Base-by-base conservation (phyloP, 2,797 vertebrate genomes). In the Stomatorhinus walkeri region DNA sequence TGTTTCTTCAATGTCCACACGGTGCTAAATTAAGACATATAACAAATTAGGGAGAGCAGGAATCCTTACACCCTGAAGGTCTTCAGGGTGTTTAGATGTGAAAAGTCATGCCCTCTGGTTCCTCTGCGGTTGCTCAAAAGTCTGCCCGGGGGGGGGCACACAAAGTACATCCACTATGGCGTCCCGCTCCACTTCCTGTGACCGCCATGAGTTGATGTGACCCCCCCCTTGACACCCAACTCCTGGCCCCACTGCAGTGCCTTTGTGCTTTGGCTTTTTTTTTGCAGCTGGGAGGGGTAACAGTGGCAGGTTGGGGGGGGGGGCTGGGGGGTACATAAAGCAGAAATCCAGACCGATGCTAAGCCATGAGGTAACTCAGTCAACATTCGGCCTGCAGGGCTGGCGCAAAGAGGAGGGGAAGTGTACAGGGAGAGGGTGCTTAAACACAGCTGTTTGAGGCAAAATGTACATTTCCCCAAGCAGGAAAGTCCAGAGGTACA, bases 191-290 rank as follows among this genome's bases (percentile, higher is more conserved):
- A 93, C 94, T 95, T 96, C 95, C 95, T 95, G 93, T 16, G 64
- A 32, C 64, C 14, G 61, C 61, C 61, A 68, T 94, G 94, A 94
- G 93, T 94, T 92, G 93, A 93, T 19, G 32, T 95, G 95, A 96
- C 92, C 93, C 94, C 49, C 51, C 92, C 93, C 16, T 36, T 36
- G 91, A 94, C 94, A 93, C 88, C 24, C 89, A 89, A 90, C 91
- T 92, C 91, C 90, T 92, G 92, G 90, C 87, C 93, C 1, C 85
- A 89, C n/a, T 46, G 87, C 86, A 48, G 87, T 76, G 86, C 86
- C 89, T 89, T 91, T 91, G 91, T 91, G 68, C 85, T 79, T 76
- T 76, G 88, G 88, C 85, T 56, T 59, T 59, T 54, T 54, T 85
- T 91, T 89, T 84, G 88, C 85, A 46, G 89, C 56, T 10, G 48